Evolutionary conservation across 1,140 invertebrate species (phyloP), one percentile per base, ranked within the genome.

Genomic region (Drosophila equinoxialis): DNA sequence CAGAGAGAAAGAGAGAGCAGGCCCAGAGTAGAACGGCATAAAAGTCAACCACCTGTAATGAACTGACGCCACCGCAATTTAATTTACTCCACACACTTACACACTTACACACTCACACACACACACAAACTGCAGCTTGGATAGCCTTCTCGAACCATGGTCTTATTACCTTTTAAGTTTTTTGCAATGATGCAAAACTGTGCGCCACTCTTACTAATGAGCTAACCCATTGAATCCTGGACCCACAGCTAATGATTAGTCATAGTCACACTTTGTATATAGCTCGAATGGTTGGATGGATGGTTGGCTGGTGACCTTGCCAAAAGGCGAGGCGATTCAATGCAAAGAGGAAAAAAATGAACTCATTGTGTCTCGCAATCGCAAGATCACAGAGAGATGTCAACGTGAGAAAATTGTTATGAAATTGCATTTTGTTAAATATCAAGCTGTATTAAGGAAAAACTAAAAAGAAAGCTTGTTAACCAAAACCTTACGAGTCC

Each of bases 31-130:
- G 65, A 14, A 33, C 64, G 42, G 72, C 83, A 83, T 77, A 75
- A 74, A 91, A 91, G 89, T 83, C 89, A 91, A 91, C 89, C 89
- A 91, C 89, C 89, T 91, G 89, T 91, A 91, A 91, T 91, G 89
- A 91, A 91, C 89, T 91, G 89, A 91, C 89, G 89, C 89, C 89
- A 86, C 89, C 89, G 84, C 89, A 91, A 91, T 89, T 91, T 86
- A 91, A 91, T 87, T 87, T 80, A 89, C 71, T 87, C 83, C 65
- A 45, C 72, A 57, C 78, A 77, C 67, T 59, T 58, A 41, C 68
- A 57, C 48, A 41, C 55, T 68, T n/a, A n/a, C 65, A 42, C 48
- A 45, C 57, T n/a, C 45, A 26, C 72, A 66, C 30, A 30, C 6
- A 14, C 62, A 45, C 68, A 26, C 23, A 42, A 42, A 55, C 37